Evolutionary conservation across 2,797 vertebrate genomes (phyloP).

Genomic region (Vespertilio murinus): DNA sequence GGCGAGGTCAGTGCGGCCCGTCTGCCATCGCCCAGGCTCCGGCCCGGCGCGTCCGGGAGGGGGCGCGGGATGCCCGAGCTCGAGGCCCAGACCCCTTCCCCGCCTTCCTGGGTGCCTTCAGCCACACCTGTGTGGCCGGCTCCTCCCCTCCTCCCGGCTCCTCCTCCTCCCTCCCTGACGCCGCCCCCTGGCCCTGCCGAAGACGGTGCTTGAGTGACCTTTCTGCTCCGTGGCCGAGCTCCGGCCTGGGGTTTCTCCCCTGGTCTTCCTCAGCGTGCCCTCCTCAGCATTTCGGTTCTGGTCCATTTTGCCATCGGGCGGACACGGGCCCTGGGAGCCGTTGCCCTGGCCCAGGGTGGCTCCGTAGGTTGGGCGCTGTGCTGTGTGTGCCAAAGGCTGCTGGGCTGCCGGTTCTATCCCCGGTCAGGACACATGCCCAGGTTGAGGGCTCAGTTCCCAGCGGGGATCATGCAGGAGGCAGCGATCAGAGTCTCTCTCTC

Average conservation of each 20-base stretch:
- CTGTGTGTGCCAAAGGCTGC: background rate
- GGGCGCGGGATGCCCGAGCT: rapidly evolving
- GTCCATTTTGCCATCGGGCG: background rate
- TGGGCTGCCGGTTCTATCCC: background rate
- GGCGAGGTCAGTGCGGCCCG: background rate
- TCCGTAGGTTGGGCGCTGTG: too few relatives aligned
- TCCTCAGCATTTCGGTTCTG: background rate
- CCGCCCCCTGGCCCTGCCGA: background rate
- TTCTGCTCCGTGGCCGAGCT: background rate
- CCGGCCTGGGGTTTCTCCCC: background rate
- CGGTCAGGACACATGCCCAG: background rate
- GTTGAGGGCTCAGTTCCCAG: too few relatives aligned
- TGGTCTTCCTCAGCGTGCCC: background rate
- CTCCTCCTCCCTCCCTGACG: background rate
- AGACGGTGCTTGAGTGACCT: background rate
- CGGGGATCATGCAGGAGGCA: background rate
- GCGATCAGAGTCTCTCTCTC: background rate
- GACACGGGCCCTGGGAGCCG: background rate
- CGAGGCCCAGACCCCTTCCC: rapidly evolving
- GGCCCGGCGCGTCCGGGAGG: rapidly evolving
- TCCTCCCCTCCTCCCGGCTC: background rate
- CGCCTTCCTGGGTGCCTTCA: rapidly evolving
- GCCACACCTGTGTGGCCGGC: rapidly evolving
- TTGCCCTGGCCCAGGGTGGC: too few relatives aligned
- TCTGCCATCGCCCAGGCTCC: background rate